phyloP scores from a whole-genome alignment of 2,888 invertebrate species.

The Eumerus sabulonum region DNA sequence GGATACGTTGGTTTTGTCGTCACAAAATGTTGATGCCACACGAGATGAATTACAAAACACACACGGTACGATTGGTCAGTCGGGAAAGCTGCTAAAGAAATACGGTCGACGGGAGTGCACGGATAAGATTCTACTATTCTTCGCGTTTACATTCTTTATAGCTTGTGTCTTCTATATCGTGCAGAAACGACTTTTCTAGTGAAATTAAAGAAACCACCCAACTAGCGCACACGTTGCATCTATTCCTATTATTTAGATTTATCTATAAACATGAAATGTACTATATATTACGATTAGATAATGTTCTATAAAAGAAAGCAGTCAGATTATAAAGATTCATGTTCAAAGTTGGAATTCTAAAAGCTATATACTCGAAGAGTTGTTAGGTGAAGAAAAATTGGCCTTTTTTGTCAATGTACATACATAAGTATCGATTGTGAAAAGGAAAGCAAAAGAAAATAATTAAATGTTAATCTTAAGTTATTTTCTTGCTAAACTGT shows the following conservation, averaged over 20 bases:
- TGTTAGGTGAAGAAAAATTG: too few species aligned
- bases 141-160: constrained; percentile 92
- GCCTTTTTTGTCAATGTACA: too few species aligned
- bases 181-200: constrained; percentile 91
- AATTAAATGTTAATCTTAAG: too few species aligned
- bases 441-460: too few species aligned
- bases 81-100: constrained; percentile 94
- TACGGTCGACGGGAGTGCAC: constrained; percentile 96
- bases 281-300: constrained; percentile 36
- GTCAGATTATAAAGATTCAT: constrained; percentile 25
- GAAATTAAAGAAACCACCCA: constrained; percentile 79
- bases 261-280: constrained; percentile 38
- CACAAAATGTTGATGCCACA: constrained; percentile 86
- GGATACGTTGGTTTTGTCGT: constrained; percentile 86
- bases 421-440: too few species aligned
- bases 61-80: constrained; percentile 91
- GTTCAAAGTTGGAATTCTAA: constrained; percentile 52
- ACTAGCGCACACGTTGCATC: constrained; percentile 25
- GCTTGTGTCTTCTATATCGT: constrained; percentile 96
- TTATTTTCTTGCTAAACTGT: too few species aligned
- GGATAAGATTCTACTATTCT: constrained; percentile 93
- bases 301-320: constrained; percentile 20
- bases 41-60: constrained; percentile 91
- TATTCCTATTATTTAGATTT: constrained; percentile 63
- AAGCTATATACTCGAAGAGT: neutral